Evolutionary conservation across 2,888 invertebrate species (phyloP).

Genomic region (Eristalis arbustorum): DNA sequence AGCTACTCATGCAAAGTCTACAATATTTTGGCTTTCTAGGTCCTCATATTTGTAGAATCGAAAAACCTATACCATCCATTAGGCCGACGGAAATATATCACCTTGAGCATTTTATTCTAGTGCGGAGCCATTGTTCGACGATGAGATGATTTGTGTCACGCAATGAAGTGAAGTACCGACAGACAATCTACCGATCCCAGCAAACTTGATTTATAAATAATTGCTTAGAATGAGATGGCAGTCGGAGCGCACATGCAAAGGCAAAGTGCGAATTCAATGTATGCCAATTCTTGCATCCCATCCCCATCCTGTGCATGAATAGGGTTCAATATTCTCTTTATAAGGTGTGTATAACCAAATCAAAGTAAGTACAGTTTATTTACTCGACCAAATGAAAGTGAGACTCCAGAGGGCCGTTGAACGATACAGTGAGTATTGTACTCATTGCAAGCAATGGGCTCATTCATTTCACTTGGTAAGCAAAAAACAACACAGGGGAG

Average conservation of each 20-base stretch:
- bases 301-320: background rate
- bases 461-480: background rate
- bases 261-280: background rate
- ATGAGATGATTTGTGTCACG: background rate
- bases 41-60: too few species aligned
- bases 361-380: constrained; percentile 25
- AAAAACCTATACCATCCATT: too few species aligned
- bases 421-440: background rate
- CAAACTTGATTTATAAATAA: constrained; percentile 12
- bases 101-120: too few species aligned
- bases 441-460: too few species aligned
- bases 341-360: constrained; percentile 26
- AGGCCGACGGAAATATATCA: too few species aligned
- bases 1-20: too few species aligned
- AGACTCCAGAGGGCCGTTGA: background rate
- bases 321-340: constrained; percentile 2
- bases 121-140: too few species aligned
- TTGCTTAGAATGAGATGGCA: constrained; percentile 23
- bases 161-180: background rate
- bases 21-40: too few species aligned
- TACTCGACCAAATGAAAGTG: background rate
- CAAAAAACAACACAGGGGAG: background rate
- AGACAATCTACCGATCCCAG: background rate
- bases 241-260: constrained; percentile 3
- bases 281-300: background rate